Base-by-base conservation (phyloP, 2,113 vertebrate genomes). In the Benitochromis conjunctus region DNA sequence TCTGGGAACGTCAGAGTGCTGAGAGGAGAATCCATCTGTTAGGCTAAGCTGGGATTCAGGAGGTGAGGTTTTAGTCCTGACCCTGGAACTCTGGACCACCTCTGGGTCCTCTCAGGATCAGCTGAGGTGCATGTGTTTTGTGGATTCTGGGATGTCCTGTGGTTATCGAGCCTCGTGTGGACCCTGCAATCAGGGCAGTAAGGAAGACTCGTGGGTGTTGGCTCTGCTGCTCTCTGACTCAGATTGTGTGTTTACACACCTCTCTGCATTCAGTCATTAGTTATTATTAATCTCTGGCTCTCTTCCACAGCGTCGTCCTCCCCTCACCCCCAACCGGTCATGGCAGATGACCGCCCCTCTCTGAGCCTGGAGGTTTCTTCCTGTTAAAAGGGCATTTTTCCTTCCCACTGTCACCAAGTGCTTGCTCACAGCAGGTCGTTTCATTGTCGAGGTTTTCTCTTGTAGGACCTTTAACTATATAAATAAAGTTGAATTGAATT, bases 121-220 rank as follows among this genome's bases (percentile, higher is more conserved):
- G 14, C 26, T 51, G 69, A 43, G 69, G 9, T 31, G 69, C 5
- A 2, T 48, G 21, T 19, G 69, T 2, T 7, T 19, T 29, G 16
- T 74, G 9, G 69, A 31, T 5, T 12, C 38, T 24, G 43, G 26
- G 43, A 74, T 0, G 16, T 51, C 41, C 53, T 51, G 24, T 74
- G 69, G 16, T 43, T 16, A 74, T 51, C 24, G 9, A 29, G 16
- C 24, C 69, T 19, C 24, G 29, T 19, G 69, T 74, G 43, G 69
- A 3, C 24, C 0, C 43, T 19, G 43, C 4, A 3, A n/a, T 64
- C 16, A 5, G 5, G 14, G 41, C 41, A 74, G 41, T 3, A 0
- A 24, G 64, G 0, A 38, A 46, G 41, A 24, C 64, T 43, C 2
- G 19, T 38, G 19, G 21, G 21, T 14, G 21, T 11, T 18, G 66